Percentiles rank a stretch among this genome's conserved stretches.
These are phyloP conservation scores for Paralvinella palmiformis DNA, from an alignment of 1,140 invertebrate genomes.

Conservation along the genomic window DNA sequence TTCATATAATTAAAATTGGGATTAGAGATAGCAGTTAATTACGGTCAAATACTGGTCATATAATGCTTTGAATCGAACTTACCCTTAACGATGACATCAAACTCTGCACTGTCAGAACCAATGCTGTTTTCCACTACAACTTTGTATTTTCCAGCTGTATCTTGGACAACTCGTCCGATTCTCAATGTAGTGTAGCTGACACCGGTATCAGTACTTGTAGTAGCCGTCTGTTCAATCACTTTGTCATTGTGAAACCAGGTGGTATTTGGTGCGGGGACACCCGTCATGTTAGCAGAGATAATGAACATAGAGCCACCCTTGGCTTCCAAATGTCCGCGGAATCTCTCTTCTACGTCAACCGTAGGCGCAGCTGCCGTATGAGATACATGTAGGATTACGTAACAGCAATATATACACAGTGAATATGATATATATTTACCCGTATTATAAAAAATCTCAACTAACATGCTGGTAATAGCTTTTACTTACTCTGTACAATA, in stretches of 20 bases:
- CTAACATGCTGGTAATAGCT: too few species aligned
- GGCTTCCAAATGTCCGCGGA: neutral
- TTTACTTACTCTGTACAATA: conserved; percentile 41
- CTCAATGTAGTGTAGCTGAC: conserved; percentile 37
- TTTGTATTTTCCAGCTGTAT: conserved; percentile 42
- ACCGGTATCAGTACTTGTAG: conserved; percentile 36
- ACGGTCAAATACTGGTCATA: too few species aligned
- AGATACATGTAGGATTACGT: too few species aligned
- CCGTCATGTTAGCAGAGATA: conserved; percentile 60
- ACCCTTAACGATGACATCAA: conserved; percentile 56
- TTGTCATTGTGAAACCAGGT: conserved; percentile 76
- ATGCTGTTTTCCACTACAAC: conserved; percentile 45
- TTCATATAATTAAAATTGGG: too few species aligned
- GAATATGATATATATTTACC: too few species aligned
- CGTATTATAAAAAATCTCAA: too few species aligned
- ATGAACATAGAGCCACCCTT: conserved; percentile 29
- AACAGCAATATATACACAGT: too few species aligned
- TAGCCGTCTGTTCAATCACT: conserved; percentile 30
- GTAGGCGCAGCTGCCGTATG: conserved; percentile 16
- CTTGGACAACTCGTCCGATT: conserved; percentile 36
- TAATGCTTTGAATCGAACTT: conserved; percentile 58
- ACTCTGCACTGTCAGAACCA: conserved; percentile 41
- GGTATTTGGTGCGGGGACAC: conserved; percentile 84
- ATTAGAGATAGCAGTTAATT: too few species aligned
- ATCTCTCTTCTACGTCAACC: conserved; percentile 13